Evolutionary conservation across 2,113 vertebrate species (phyloP).

Genomic region (Psittacara wagleri): DNA sequence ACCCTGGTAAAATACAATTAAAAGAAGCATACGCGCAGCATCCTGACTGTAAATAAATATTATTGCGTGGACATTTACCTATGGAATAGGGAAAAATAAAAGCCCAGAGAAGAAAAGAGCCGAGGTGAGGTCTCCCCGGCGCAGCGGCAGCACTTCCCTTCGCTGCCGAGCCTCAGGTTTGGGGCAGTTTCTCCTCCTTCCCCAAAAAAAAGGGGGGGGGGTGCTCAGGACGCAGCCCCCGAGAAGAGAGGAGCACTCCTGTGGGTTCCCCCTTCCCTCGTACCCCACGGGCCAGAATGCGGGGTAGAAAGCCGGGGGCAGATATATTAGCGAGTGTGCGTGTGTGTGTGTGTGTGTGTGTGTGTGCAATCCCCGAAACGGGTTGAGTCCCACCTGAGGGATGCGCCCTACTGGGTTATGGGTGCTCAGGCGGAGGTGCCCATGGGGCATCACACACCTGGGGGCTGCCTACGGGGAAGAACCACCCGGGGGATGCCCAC

Average conservation of each 20-base stretch:
- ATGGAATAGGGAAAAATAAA: neutral
- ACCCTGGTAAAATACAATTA: constrained; percentile 53
- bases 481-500: no score
- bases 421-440: neutral
- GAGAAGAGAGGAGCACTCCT: neutral
- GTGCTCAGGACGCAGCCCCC: neutral
- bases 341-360: no score
- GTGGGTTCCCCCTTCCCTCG: neutral
- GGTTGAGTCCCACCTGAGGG: neutral
- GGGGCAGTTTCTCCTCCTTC: neutral
- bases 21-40: neutral
- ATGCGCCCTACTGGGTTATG: neutral
- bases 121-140: constrained; percentile 41
- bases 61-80: constrained; percentile 6
- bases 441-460: neutral
- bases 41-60: constrained; percentile 14
- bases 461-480: neutral
- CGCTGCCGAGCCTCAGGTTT: neutral
- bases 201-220: neutral
- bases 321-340: neutral
- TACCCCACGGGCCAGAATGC: neutral
- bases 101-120: neutral
- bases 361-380: rapidly evolving
- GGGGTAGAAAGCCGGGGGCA: rapidly evolving
- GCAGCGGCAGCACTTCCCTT: neutral